Evolutionary conservation across 1,140 invertebrate genomes (phyloP).

Genomic region (Leptonema lineaticorne): DNA sequence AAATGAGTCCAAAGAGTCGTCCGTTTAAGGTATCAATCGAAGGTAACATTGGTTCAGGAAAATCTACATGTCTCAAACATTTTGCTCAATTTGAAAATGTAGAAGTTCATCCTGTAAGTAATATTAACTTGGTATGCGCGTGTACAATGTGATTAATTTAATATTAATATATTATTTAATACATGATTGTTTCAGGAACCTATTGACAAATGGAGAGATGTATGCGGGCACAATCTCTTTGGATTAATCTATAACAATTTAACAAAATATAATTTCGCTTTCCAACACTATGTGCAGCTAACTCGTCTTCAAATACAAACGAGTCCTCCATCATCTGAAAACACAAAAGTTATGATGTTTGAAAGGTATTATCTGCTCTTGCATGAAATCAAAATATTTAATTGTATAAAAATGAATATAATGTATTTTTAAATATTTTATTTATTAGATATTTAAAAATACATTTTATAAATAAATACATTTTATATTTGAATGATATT

Average conservation of each 20-base stretch:
- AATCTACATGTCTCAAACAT: conserved; percentile 80
- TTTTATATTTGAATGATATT: background rate
- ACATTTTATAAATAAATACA: too few species aligned
- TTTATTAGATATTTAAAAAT: too few species aligned
- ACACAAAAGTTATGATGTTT: conserved; percentile 78
- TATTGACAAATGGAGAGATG: conserved; percentile 80
- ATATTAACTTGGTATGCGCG: background rate
- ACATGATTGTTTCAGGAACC: conserved; percentile 60
- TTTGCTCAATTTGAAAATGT: conserved; percentile 62
- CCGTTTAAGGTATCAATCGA: conserved; percentile 76
- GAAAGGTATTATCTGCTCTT: conserved; percentile 60
- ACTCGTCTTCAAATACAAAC: conserved; percentile 84
- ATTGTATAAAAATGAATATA: conserved; percentile 25
- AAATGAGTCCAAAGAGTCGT: conserved; percentile 30
- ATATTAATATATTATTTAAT: conserved; percentile 4
- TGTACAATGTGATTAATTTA: background rate
- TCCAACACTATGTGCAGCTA: conserved; percentile 88
- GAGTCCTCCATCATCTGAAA: conserved; percentile 54
- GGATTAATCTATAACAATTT: conserved; percentile 82
- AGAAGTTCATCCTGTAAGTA: conserved; percentile 49
- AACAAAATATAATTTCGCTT: conserved; percentile 74
- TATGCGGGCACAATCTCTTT: conserved; percentile 79
- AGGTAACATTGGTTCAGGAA: conserved; percentile 87
- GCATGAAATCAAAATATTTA: conserved; percentile 18
- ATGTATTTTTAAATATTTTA: background rate